Conservation (phyloP, 2,113 vertebrate genomes). For the Hydrolagus affinis region DNA sequence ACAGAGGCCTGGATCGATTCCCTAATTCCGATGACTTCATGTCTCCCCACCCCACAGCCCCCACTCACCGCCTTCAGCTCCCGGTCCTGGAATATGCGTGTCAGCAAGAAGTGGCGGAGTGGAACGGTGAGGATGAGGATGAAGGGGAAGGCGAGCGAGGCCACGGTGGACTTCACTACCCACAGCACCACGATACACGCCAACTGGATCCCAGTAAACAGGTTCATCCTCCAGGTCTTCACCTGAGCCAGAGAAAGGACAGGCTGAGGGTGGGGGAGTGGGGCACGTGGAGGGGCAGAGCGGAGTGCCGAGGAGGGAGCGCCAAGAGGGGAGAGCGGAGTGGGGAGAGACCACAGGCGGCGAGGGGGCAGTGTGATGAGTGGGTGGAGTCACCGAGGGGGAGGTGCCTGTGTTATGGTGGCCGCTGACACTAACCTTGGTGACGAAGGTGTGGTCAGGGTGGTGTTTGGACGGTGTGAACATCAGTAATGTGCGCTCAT, state of each 20-base stretch:
- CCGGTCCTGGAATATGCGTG: constrained; percentile 82
- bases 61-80: constrained; percentile 85
- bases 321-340: background rate
- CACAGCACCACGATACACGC: constrained; percentile 82
- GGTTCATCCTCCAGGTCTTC: constrained; percentile 95
- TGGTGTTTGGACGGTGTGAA: constrained; percentile 93
- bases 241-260: constrained; percentile 56
- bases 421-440: constrained; percentile 64
- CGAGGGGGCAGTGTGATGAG: background rate
- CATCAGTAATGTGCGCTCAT: constrained; percentile 87
- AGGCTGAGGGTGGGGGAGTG: background rate
- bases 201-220: constrained; percentile 91
- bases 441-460: constrained; percentile 88
- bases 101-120: constrained; percentile 77
- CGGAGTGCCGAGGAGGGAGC: background rate
- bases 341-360: background rate
- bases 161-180: constrained; percentile 88
- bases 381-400: background rate
- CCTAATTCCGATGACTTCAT: background rate
- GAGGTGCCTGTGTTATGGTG: background rate
- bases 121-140: constrained; percentile 95
- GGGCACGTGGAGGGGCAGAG: background rate
- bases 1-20: too few relatives aligned
- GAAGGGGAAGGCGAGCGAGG: constrained; percentile 89
- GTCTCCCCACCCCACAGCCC: background rate